Evolutionary conservation across 2,797 vertebrate genomes (phyloP), one percentile per base, ranked within the genome.

Genomic region (Furcifer pardalis): DNA sequence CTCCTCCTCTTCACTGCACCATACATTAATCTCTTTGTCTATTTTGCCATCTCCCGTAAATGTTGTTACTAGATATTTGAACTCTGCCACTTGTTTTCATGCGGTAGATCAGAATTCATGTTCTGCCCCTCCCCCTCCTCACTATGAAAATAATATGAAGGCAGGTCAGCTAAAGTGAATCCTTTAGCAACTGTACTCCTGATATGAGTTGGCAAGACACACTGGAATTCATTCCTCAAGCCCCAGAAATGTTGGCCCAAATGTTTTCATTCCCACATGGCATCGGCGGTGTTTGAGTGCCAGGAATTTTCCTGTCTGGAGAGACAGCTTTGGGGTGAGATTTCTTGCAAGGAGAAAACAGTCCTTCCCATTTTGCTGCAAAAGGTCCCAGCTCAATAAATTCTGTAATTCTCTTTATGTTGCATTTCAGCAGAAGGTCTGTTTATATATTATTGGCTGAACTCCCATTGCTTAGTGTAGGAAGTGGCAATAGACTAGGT

Each of bases 211-310:
- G 91, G 89, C 77, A 27, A 84, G 69, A 65, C 77, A 84, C 75
- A 52, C 69, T 88, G 86, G 77, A 91, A 90, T 84, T 89, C 82
- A 63, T 77, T 66, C 59, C 91, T 91, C 65, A 30, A 13, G 75
- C 82, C 87, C 44, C 60, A 84, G 73, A 80, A 83, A 35, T 30
- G 76, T 62, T 84, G 86, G 66, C 88, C n/a, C 87, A 49, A 81
- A 23, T 25, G 8, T 32, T 69, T 27, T 44, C 83, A 69, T 68
- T 37, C 68, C 75, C 82, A 44, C 75, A 74, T 79, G n/a, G 77
- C 60, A 15, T 12, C 40, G 84, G 71, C 84, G 88, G 80, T 71
- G 78, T 40, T 32, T 68, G 37, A 75, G 12, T 63, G 88, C 82
- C 79, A 85, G 89, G 87, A 86, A 78, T 74, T 71, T 88, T 69